These are phyloP conservation scores for Lasioglossum zephyrum DNA, from an alignment of 2,888 invertebrate species.

Conservation along the genomic window DNA sequence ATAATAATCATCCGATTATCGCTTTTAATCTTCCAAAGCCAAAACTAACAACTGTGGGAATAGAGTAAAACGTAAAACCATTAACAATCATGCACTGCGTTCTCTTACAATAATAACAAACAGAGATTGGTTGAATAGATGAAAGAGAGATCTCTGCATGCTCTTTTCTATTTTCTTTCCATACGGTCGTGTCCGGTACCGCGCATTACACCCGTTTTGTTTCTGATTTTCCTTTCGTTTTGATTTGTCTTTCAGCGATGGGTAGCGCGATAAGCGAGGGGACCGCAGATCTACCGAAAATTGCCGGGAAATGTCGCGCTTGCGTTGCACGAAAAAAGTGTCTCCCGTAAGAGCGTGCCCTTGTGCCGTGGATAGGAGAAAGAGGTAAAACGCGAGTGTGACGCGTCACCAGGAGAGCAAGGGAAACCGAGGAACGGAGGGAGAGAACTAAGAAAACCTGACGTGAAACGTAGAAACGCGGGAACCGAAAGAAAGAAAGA, in stretches of 20 bases:
- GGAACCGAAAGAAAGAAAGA: background rate
- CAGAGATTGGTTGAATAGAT: background rate
- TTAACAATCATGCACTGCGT: background rate
- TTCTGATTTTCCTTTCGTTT: conserved; percentile 76
- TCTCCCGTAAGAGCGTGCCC: conserved; percentile 39
- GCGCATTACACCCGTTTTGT: conserved; percentile 49
- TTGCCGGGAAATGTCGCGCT: conserved; percentile 61
- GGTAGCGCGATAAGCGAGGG: conserved; percentile 72
- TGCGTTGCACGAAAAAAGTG: conserved; percentile 71
- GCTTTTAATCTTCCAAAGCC: background rate
- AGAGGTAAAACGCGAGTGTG: background rate
- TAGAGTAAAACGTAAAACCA: background rate
- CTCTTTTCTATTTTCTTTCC: background rate
- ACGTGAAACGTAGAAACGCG: background rate
- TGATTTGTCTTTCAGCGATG: conserved; percentile 80
- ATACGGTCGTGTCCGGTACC: background rate
- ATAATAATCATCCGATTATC: background rate
- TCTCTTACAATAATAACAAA: background rate
- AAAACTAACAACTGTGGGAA: background rate
- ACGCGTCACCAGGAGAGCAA: background rate
- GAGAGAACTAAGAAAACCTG: background rate
- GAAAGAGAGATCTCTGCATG: background rate
- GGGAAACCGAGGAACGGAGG: background rate
- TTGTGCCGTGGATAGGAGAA: conserved; percentile 6
- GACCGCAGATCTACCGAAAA: conserved; percentile 69